These are phyloP conservation scores for Oncorhynchus tshawytscha DNA, from an alignment of 2,113 vertebrate genomes.

Conservation along the genomic window DNA sequence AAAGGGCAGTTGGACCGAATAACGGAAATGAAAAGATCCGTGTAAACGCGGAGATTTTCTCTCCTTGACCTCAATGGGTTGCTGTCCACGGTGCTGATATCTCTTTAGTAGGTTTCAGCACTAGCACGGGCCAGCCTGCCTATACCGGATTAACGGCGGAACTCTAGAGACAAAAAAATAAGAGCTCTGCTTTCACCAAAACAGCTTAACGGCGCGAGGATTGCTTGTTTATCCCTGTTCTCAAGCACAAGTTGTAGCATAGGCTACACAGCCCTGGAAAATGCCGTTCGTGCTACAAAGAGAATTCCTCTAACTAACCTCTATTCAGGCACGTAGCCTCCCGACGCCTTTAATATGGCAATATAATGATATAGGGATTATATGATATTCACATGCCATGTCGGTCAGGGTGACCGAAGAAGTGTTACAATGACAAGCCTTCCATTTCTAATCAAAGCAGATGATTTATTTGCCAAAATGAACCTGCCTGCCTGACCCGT, in stretches of 20 bases:
- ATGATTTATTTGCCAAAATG: too few species aligned
- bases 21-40: neutral
- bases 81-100: constrained; percentile 75
- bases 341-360: neutral
- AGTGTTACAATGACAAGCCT: too few species aligned
- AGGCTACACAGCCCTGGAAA: too few species aligned
- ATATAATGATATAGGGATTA: too few species aligned
- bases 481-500: too few species aligned
- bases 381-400: too few species aligned
- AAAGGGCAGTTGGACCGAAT: neutral
- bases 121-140: constrained; percentile 18
- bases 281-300: neutral
- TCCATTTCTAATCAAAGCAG: too few species aligned
- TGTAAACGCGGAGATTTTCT: neutral
- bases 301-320: neutral
- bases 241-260: constrained; percentile 17
- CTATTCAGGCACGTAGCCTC: neutral
- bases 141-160: constrained; percentile 51
- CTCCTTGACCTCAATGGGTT: neutral
- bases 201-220: constrained; percentile 34
- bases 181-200: constrained; percentile 41
- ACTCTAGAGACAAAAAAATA: constrained; percentile 33
- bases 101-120: too few species aligned
- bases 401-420: too few species aligned
- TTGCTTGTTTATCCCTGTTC: constrained; percentile 20